Conservation (phyloP, 2,888 invertebrate genomes). For the Aspidiotus destructor region DNA sequence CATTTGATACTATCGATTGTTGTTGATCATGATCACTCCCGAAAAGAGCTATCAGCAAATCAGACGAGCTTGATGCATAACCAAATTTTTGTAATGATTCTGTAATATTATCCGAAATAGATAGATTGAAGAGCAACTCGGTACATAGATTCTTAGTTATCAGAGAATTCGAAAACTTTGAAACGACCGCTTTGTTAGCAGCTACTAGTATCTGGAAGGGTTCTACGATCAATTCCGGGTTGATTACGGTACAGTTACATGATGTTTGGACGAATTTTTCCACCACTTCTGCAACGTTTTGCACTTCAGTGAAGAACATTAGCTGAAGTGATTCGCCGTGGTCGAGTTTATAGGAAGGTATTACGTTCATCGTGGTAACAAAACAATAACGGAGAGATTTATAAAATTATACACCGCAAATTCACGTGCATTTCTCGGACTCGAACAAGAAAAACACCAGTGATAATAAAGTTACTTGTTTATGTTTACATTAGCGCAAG, state of each 20-base stretch:
- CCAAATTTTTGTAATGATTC: constrained; percentile 59
- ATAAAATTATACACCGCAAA: no score
- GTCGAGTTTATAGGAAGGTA: constrained; percentile 8
- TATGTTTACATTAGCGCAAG: no score
- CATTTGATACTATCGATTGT: constrained; percentile 43
- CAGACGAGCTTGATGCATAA: constrained; percentile 45
- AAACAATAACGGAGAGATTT: no score
- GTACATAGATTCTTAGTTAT: constrained; percentile 54
- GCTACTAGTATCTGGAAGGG: constrained; percentile 55
- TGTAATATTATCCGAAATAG: constrained; percentile 58
- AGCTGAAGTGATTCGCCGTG: constrained; percentile 9
- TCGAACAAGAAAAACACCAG: no score
- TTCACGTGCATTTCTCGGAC: no score
- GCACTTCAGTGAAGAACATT: constrained; percentile 13
- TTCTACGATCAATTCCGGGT: constrained; percentile 47
- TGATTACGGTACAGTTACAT: constrained; percentile 14
- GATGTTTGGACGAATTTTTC: constrained; percentile 8
- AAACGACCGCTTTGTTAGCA: constrained; percentile 55
- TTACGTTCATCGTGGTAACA: no score
- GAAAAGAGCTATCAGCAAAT: constrained; percentile 46
- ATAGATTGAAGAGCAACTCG: constrained; percentile 59
- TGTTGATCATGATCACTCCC: constrained; percentile 39
- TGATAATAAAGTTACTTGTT: no score
- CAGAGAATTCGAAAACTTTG: constrained; percentile 45
- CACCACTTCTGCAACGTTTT: constrained; percentile 18